A percentile compares a stretch with the other conserved stretches of the same genome.
phyloP scores from a whole-genome alignment of 2,113 vertebrate species.

The Tamias sibiricus region DNA sequence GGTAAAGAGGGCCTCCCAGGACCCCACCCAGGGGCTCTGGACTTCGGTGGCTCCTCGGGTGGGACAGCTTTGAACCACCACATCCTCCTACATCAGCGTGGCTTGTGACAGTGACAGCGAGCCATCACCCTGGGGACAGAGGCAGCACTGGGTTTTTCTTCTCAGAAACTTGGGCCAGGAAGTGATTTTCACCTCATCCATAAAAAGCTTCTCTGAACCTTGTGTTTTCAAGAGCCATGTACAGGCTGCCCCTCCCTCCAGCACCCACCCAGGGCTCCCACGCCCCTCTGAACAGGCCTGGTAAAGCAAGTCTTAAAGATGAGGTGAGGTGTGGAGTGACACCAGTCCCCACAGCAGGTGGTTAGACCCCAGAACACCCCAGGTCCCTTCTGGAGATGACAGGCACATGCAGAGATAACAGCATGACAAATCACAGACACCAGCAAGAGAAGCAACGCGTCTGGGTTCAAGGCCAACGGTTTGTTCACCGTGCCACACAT shows the following conservation, averaged over 20 bases:
- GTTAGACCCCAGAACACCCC: background rate
- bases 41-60: background rate
- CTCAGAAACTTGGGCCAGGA: background rate
- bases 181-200: background rate
- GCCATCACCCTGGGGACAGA: accelerated
- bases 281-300: background rate
- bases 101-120: accelerated
- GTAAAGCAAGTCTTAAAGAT: accelerated
- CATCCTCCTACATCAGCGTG: accelerated
- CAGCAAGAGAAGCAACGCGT: background rate
- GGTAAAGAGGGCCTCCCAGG: background rate
- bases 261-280: background rate
- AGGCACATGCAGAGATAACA: background rate
- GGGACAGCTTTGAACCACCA: background rate
- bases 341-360: background rate
- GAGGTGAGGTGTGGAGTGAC: accelerated
- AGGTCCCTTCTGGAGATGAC: background rate
- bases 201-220: background rate
- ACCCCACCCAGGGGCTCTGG: accelerated
- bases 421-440: background rate
- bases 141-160: background rate
- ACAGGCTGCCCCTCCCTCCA: background rate
- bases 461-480: accelerated
- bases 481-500: background rate
- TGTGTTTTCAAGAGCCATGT: background rate